Base-by-base conservation (phyloP, 2,113 vertebrate species). In the Narcine bancroftii region DNA sequence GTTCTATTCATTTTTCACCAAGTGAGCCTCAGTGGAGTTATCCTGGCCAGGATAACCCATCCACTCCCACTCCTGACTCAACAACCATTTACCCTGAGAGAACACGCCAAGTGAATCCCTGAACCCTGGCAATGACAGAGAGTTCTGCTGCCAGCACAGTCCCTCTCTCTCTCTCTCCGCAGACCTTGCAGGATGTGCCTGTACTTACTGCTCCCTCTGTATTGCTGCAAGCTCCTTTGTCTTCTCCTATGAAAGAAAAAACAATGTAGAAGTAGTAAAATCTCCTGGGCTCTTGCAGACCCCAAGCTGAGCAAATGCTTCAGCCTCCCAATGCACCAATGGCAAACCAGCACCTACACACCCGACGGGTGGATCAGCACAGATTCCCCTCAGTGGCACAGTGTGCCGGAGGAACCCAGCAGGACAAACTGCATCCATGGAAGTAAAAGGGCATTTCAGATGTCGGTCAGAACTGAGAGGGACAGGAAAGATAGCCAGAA, bases 151-250 rank as follows among this genome's bases (percentile, higher is more conserved):
- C 69, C 29, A 33, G 1, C 13, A 2, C 69, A 4, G 5, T 21
- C 24, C 21, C 66, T 19, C 73, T 2, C 73, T 0, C 75, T 36
- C 9, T 7, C 36, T 5, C 19, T 26, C 6, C 19, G 19, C 47
- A 42, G 10, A n/a, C n/a, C 76, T 9, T 13, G 21, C 7, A 10
- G 39, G 92, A n/a, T 36, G 9, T 29, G 71, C 47, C 33, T 0
- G 42, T 0, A 92, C 96, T 95, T 94, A 97, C 96, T 50, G 93
- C 93, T 96, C 95, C 92, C 95, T 93, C 10, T 96, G 95, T 77
- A 93, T 92, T 36, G 94, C 94, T 85, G 96, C 95, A 0, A 96
- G 93, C 21, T 95, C 93, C 69, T 95, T 96, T 0, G 96, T 96
- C 92, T 94, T 94, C 76, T 96, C 95, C 96, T 97, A 94, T 29